Evolutionary conservation across 2,113 vertebrate genomes (phyloP).

Genomic region (Oxyruncus cristatus): DNA sequence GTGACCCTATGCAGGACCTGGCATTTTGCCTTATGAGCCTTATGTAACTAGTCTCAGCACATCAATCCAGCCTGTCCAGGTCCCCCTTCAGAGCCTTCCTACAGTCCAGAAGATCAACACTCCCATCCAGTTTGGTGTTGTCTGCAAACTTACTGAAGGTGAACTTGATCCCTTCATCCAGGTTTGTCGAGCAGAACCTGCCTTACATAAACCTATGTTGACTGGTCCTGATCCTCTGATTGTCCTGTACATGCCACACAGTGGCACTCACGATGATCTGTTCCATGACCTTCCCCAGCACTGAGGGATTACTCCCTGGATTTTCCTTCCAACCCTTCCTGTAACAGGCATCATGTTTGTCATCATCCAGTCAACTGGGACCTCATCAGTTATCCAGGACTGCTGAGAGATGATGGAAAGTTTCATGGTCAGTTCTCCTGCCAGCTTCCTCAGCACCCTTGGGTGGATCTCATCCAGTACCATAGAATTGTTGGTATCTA

Average conservation of each 20-base stretch:
- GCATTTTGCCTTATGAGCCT: no score
- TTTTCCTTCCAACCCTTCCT: neutral
- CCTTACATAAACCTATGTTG: neutral
- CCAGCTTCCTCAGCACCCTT: neutral
- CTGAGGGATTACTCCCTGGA: neutral
- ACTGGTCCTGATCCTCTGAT: neutral
- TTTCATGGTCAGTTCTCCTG: neutral
- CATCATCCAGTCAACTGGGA: neutral
- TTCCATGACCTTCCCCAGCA: neutral
- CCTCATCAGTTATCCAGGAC: neutral
- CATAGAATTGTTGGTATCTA: neutral
- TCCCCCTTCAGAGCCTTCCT: neutral
- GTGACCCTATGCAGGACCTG: neutral
- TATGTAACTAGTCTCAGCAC: neutral
- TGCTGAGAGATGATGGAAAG: neutral
- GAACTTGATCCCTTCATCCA: neutral
- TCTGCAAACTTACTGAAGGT: neutral
- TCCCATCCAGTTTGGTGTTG: rapidly evolving
- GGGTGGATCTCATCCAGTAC: no score
- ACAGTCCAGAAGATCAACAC: neutral
- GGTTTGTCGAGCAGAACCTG: neutral
- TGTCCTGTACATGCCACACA: no score
- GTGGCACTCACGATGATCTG: neutral
- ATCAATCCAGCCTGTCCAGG: neutral
- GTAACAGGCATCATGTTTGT: neutral